Percentiles rank a stretch among this genome's conserved stretches.
Conservation (phyloP, 2,113 vertebrate species). For the Paraplagusia blochii region DNA sequence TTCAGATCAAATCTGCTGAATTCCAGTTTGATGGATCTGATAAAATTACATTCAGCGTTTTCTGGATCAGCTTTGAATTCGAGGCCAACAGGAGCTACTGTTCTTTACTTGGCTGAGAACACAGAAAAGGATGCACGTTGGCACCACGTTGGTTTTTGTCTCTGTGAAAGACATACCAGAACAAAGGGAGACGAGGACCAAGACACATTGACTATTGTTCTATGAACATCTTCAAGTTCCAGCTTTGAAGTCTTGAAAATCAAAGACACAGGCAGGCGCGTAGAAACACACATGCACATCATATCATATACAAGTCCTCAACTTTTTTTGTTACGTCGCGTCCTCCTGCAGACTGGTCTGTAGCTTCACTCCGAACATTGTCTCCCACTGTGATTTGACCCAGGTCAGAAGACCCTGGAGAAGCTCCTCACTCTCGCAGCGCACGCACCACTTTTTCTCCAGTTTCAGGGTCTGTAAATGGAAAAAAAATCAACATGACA, state of each 20-base stretch:
- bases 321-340: slow-evolving; percentile 4
- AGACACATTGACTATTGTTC: slow-evolving; percentile 22
- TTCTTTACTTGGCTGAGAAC: too few relatives aligned
- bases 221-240: slow-evolving; percentile 15
- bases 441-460: slow-evolving; percentile 82
- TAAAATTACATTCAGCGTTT: too few relatives aligned
- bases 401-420: slow-evolving; percentile 79
- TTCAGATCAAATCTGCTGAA: too few relatives aligned
- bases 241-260: slow-evolving; percentile 5
- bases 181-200: neutral
- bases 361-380: slow-evolving; percentile 84
- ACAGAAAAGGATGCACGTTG: too few relatives aligned
- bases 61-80: too few relatives aligned
- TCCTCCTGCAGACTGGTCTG: slow-evolving; percentile 60
- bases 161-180: neutral
- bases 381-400: slow-evolving; percentile 85
- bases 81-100: too few relatives aligned
- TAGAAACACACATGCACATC: slow-evolving; percentile 1
- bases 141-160: neutral
- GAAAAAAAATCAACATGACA: slow-evolving; percentile 1
- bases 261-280: neutral
- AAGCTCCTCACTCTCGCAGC: slow-evolving; percentile 73
- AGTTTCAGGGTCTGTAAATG: slow-evolving; percentile 71
- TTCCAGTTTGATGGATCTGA: too few relatives aligned
- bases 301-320: neutral